A percentile compares a stretch with the other conserved stretches of the same genome.
phyloP scores from a whole-genome alignment of 2,113 vertebrate species.

The Semnornis frantzii region DNA sequence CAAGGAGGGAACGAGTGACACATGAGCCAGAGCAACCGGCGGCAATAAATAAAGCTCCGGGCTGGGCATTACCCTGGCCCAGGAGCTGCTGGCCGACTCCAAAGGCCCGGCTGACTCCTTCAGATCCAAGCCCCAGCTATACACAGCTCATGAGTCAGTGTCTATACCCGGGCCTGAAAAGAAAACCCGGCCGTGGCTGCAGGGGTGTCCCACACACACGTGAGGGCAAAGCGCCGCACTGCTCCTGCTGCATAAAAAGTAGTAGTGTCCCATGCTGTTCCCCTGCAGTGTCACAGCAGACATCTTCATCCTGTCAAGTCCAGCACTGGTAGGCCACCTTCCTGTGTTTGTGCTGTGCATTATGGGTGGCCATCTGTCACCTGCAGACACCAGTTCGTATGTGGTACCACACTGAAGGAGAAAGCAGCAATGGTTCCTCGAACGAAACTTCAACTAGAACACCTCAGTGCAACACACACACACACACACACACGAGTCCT shows the following conservation, averaged over 20 bases:
- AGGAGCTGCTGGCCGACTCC: background rate
- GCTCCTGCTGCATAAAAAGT: background rate
- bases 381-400: fast-evolving
- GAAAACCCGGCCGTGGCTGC: fast-evolving
- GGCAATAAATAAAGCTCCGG: background rate
- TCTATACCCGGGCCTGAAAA: background rate
- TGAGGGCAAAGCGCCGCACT: background rate
- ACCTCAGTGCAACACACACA: fast-evolving
- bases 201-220: fast-evolving
- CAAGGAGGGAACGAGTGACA: background rate
- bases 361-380: background rate
- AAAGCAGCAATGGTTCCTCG: background rate
- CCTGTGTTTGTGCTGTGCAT: background rate
- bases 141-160: background rate
- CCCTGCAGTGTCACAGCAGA: background rate
- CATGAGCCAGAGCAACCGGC: fast-evolving
- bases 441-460: fast-evolving
- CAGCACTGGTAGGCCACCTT: background rate
- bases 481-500: background rate
- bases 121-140: fast-evolving
- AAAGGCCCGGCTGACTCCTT: background rate
- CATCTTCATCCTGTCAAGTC: fast-evolving
- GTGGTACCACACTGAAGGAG: fast-evolving
- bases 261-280: fast-evolving
- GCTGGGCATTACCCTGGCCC: background rate